Percentiles rank a stretch among this genome's conserved stretches.
Evolutionary conservation across 2,113 vertebrate species (phyloP).

Genomic region (Petrocephalus zakoni): DNA sequence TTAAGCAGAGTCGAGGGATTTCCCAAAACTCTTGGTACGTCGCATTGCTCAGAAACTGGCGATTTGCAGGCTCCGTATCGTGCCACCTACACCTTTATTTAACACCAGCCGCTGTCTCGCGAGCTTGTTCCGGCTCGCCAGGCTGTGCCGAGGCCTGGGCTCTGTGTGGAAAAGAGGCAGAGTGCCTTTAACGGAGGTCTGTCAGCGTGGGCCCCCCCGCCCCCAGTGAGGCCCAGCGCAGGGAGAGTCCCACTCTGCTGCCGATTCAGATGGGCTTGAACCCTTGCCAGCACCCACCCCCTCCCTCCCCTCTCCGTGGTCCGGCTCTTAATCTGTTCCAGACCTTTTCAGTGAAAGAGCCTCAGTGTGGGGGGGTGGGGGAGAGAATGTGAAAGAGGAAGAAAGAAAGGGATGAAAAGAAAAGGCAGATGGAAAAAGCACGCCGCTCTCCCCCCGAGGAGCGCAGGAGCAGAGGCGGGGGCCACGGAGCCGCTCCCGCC

Average conservation of each 20-base stretch:
- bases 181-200: constrained; percentile 60
- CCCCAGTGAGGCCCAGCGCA: constrained; percentile 76
- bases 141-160: neutral
- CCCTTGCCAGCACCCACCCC: constrained; percentile 82
- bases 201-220: constrained; percentile 53
- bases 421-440: constrained; percentile 56
- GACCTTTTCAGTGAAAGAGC: constrained; percentile 89
- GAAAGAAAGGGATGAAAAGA: constrained; percentile 31
- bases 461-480: constrained; percentile 36
- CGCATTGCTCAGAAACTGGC: neutral
- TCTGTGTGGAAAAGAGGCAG: constrained; percentile 49
- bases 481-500: constrained; percentile 13
- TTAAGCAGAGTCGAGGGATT: neutral
- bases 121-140: neutral
- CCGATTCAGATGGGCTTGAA: constrained; percentile 86
- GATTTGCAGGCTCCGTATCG: neutral
- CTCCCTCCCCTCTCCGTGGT: constrained; percentile 85
- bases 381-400: constrained; percentile 21
- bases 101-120: neutral
- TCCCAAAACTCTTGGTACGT: neutral
- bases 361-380: constrained; percentile 68
- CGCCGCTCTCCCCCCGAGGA: constrained; percentile 45
- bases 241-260: constrained; percentile 50
- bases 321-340: constrained; percentile 94
- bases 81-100: neutral